Evolutionary conservation across 2,888 invertebrate genomes (phyloP).

Genomic region (Onchidella celtica): DNA sequence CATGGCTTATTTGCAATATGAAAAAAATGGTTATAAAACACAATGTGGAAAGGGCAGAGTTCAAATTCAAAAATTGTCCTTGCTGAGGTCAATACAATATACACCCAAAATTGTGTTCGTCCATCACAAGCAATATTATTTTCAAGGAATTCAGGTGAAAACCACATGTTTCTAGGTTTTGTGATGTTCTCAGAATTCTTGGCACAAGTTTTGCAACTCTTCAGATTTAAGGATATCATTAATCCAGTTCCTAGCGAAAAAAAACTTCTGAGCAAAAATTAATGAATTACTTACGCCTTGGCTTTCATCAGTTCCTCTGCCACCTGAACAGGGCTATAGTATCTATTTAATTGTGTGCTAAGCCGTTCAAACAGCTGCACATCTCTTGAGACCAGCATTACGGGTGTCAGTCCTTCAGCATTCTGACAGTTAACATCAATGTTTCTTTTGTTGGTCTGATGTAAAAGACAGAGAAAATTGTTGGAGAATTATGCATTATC

Average conservation of each 20-base stretch:
- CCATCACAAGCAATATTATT: too few species aligned
- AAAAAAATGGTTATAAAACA: not conserved
- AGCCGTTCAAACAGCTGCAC: constrained; percentile 75
- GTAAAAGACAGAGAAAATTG: not conserved
- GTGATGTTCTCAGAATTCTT: too few species aligned
- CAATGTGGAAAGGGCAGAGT: too few species aligned
- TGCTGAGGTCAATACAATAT: too few species aligned
- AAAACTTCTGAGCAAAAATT: not conserved
- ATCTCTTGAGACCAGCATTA: constrained; percentile 75
- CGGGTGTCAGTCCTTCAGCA: constrained; percentile 75
- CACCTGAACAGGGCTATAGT: constrained; percentile 73
- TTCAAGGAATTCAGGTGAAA: too few species aligned
- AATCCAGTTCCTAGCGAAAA: not conserved
- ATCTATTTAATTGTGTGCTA: constrained; percentile 66
- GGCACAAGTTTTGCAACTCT: too few species aligned
- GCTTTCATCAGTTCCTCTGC: constrained; percentile 68
- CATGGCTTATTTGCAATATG: not conserved
- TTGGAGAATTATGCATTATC: too few species aligned
- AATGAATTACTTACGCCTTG: constrained; percentile 71
- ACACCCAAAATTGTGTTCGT: too few species aligned
- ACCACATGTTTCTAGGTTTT: too few species aligned
- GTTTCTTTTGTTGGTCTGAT: constrained; percentile 60
- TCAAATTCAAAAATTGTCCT: too few species aligned
- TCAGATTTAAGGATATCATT: too few species aligned
- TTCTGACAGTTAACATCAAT: constrained; percentile 77